Percentiles rank a stretch among this genome's conserved stretches.
phyloP scores from a whole-genome alignment of 2,113 vertebrate species.

The Columba livia region DNA sequence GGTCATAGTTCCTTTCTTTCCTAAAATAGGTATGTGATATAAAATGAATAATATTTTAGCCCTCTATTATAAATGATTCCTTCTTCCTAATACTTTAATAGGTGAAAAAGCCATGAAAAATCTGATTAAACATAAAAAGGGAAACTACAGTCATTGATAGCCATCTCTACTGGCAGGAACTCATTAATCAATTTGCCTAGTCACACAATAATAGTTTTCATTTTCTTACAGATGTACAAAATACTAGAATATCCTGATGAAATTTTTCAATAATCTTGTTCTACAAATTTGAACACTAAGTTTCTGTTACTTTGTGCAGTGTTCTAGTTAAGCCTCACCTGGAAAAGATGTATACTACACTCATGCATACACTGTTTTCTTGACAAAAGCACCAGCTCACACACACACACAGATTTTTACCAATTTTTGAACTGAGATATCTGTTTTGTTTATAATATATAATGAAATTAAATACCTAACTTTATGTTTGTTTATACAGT shows the following conservation, averaged over 20 bases:
- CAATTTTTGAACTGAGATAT: not conserved
- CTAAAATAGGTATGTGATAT: not conserved
- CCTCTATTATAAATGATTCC: not conserved
- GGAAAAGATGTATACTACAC: not conserved
- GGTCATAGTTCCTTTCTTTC: not conserved
- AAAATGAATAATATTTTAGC: not conserved
- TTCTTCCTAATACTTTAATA: not conserved
- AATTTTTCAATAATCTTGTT: not conserved
- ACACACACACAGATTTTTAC: not conserved
- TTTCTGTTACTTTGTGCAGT: not conserved
- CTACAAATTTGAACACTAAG: not conserved
- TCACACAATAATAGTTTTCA: not conserved
- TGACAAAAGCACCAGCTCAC: not conserved
- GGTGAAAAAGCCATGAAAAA: not conserved
- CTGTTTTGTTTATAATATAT: not conserved
- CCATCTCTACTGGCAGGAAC: not conserved
- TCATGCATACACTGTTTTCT: not conserved
- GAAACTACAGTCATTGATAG: not conserved
- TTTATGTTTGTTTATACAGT: not conserved
- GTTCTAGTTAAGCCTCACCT: not conserved
- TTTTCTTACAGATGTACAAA: not conserved
- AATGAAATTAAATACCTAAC: not conserved
- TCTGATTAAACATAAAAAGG: not conserved
- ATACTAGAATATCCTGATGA: not conserved
- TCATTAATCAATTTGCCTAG: not conserved